These are phyloP conservation scores for Drosophila simulans DNA, from an alignment of 1,140 invertebrate genomes.

Conservation along the genomic window DNA sequence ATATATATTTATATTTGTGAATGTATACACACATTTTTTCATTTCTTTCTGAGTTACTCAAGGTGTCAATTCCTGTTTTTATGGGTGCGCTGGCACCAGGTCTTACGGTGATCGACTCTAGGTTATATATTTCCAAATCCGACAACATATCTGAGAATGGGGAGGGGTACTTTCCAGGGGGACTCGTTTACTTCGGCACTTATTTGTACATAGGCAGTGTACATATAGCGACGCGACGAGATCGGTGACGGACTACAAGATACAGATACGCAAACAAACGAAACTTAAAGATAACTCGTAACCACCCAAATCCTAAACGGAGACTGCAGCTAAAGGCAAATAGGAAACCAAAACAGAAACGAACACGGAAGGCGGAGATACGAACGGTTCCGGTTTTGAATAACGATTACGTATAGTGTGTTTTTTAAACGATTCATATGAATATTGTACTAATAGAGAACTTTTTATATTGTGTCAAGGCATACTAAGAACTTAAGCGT, in stretches of 20 bases:
- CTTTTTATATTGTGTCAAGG: constrained; percentile 77
- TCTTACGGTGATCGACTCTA: constrained; percentile 6
- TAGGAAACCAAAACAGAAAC: constrained; percentile 25
- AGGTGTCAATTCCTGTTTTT: background rate
- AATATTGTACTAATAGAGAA: constrained; percentile 72
- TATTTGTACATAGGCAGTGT: constrained; percentile 54
- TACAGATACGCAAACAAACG: constrained; percentile 70
- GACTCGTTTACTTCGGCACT: constrained; percentile 9
- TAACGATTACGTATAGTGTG: constrained; percentile 63
- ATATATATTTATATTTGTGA: constrained; percentile 64
- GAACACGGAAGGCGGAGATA: constrained; percentile 12
- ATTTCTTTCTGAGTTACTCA: constrained; percentile 14
- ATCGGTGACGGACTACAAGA: constrained; percentile 53
- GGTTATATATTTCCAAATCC: constrained; percentile 14
- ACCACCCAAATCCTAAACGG: constrained; percentile 81
- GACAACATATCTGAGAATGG: constrained; percentile 58
- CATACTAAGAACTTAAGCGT: constrained; percentile 65
- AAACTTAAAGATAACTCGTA: constrained; percentile 79
- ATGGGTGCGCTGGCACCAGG: background rate
- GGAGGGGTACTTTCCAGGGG: constrained; percentile 6
- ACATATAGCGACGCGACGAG: constrained; percentile 32
- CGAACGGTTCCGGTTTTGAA: constrained; percentile 23
- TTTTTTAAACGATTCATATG: constrained; percentile 74
- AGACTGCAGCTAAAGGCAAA: constrained; percentile 74
- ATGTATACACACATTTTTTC: constrained; percentile 46